phyloP scores from a whole-genome alignment of 2,888 invertebrate species.

The Poecilobothrus nobilitatus region DNA sequence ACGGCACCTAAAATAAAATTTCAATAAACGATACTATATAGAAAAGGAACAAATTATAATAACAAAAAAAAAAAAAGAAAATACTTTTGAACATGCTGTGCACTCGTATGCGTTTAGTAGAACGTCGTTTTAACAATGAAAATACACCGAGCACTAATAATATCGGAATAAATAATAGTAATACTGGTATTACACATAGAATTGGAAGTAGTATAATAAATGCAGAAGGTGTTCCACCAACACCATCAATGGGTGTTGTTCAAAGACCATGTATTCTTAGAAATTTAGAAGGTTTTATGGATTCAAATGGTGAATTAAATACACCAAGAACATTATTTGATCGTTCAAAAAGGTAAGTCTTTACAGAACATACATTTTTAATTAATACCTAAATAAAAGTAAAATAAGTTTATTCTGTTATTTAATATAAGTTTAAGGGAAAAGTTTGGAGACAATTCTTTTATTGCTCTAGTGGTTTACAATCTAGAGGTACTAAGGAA shows the following conservation, averaged over 20 bases:
- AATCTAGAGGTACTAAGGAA: no score
- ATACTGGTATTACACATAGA: neutral
- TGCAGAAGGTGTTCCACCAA: neutral
- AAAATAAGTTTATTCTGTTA: no score
- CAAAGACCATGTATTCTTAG: slow-evolving; percentile 8
- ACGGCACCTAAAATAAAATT: no score
- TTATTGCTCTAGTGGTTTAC: no score
- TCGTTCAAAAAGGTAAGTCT: neutral
- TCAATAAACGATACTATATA: neutral
- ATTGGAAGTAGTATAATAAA: neutral
- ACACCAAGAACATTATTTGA: neutral
- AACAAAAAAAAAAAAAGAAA: no score
- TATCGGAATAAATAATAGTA: neutral
- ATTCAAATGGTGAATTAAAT: neutral
- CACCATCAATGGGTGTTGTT: neutral
- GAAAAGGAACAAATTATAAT: neutral
- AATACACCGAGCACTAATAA: neutral
- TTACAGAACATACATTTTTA: no score
- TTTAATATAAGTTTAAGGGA: no score
- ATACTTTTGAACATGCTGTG: neutral
- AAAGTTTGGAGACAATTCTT: no score
- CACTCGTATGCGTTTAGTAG: neutral
- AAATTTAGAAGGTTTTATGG: slow-evolving; percentile 4
- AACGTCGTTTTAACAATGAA: neutral
- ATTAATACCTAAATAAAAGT: no score